phyloP scores from a whole-genome alignment of 2,797 vertebrate genomes.

The Aselliscus stoliczkanus region DNA sequence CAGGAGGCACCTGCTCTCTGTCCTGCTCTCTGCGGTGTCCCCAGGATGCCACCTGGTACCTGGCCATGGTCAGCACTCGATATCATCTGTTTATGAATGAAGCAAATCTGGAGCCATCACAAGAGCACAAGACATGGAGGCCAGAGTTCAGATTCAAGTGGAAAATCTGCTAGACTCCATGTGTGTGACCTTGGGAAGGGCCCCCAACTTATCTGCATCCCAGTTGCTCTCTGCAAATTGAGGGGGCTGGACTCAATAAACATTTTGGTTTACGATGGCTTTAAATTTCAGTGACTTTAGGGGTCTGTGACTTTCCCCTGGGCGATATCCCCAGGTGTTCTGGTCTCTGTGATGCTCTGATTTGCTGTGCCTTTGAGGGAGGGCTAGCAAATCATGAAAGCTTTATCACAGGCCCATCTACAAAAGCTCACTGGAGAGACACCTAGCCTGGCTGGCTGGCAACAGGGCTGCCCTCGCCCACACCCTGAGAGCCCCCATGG shows the following conservation, averaged over 20 bases:
- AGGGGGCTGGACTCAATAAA: not conserved
- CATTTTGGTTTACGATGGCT: not conserved
- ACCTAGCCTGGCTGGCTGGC: not conserved
- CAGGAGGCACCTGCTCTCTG: rapidly evolving
- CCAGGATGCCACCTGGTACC: not conserved
- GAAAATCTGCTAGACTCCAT: not conserved
- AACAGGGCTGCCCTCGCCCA: rapidly evolving
- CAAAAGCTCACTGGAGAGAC: not conserved
- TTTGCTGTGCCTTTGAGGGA: not conserved
- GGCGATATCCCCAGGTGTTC: not conserved
- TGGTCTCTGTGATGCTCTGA: not conserved
- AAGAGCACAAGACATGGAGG: rapidly evolving
- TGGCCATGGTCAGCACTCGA: rapidly evolving
- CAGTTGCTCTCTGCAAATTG: not conserved
- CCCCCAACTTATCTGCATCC: not conserved
- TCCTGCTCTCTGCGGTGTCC: rapidly evolving
- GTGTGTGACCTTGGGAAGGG: not conserved
- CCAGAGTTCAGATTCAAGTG: not conserved
- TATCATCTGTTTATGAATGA: not conserved
- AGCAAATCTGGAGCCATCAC: not conserved
- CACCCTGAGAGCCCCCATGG: not conserved
- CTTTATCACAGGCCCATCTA: not conserved
- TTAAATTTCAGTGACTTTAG: not conserved
- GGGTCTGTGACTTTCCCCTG: not conserved
- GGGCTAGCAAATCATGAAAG: not conserved